Percentiles rank a stretch among this genome's conserved stretches.
Evolutionary conservation across 2,797 vertebrate genomes (phyloP).

Genomic region (Hypotaenidia philippensis): DNA sequence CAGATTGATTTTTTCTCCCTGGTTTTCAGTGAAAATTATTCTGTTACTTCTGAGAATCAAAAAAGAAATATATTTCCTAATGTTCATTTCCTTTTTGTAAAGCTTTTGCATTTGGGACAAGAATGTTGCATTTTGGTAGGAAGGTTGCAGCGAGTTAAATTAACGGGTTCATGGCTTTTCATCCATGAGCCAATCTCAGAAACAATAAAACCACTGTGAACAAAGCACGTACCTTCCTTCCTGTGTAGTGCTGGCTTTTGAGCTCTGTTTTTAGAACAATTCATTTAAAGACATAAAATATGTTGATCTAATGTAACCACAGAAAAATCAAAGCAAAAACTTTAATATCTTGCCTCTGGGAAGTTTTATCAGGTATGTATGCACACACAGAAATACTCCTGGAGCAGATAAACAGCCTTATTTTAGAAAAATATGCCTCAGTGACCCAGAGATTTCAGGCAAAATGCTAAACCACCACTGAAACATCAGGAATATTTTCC

Average conservation of each 20-base stretch:
- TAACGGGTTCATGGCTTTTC: neutral
- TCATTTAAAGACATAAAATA: neutral
- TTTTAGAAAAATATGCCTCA: neutral
- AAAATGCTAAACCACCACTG: neutral
- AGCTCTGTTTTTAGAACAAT: neutral
- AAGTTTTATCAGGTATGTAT: neutral
- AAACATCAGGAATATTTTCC: constrained; percentile 44
- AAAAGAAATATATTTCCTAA: neutral
- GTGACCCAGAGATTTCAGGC: neutral
- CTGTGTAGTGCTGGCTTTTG: neutral
- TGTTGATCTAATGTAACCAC: neutral
- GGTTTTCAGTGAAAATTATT: neutral
- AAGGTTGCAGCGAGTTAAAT: neutral
- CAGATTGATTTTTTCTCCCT: constrained; percentile 20
- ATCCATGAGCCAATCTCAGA: neutral
- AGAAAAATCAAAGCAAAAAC: neutral
- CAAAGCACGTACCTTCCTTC: neutral
- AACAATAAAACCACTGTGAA: neutral
- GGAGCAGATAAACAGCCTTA: neutral
- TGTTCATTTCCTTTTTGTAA: neutral
- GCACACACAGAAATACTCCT: neutral
- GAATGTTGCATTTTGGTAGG: neutral
- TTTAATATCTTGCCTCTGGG: neutral
- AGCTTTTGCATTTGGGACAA: neutral
- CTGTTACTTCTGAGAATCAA: neutral